Evolutionary conservation across 1,140 invertebrate species (phyloP), one percentile per base, ranked within the genome.

Genomic region (Ectropis grisescens): DNA sequence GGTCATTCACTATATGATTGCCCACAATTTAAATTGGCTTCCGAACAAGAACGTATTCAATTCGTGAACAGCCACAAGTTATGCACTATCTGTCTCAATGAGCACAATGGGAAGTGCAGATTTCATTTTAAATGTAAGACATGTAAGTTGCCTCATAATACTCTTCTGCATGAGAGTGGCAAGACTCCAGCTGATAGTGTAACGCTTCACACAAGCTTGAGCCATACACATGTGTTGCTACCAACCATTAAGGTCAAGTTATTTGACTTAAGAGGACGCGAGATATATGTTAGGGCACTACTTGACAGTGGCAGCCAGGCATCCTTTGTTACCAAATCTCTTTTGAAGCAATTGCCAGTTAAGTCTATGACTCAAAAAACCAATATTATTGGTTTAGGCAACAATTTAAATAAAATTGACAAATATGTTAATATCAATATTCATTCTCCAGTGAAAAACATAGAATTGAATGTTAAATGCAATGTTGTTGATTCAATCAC

Each of bases 301-400:
- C 31, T 54, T 10, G 46, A 54, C 13, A 37, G 22, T 31, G 46
- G 46, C 6, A 40, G 37, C 25, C 50, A 54, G 29, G 36, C 29
- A 4, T 46, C 38, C 1, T 54, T 54, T 34, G 15, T 46, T 2
- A 47, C 37, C n/a, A 12, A 10, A 13, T 11, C 13, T 8, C 12
- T 53, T 14, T 13, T 30, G 9, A 29, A 33, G 14, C 10, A 28
- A 22, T 19, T 51, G 11, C 8, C 14, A 6, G 30, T 44, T 12
- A 11, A 19, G 11, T n/a, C 44, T 19, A 33, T n/a, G 14, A 4
- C 11, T 10, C 13, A 33, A 19, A 5, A n/a, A 23, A 2, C 13
- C 5, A 44, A 39, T 36, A 37, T 52, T 22, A 41, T 52, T 32
- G 37, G 41, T 23, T 39, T 52, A 14, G 37, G 35, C 11, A 47